Evolutionary conservation across 2,888 invertebrate species (phyloP), one percentile per base, ranked within the genome.

Genomic region (Limulus polyphemus): DNA sequence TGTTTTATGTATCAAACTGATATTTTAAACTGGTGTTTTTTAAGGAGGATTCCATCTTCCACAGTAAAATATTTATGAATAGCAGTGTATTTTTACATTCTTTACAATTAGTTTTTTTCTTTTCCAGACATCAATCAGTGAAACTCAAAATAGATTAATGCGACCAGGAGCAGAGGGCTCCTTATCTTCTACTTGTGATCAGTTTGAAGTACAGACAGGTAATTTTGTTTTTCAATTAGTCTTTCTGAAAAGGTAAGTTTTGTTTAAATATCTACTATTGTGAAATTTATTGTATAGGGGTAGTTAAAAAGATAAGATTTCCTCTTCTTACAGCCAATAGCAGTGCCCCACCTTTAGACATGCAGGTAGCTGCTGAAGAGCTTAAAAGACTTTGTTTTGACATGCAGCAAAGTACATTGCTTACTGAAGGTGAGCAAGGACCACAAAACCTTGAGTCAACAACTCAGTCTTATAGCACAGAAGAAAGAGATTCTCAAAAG

Each of bases 401-500:
- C 10, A n/a, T 12, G 47, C 47, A 13, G 55, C 59, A 49, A 17
- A n/a, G 57, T 58, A 59, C 13, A 46, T 17, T 49, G 48, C 17
- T 51, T 51, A 12, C 49, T 50, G n/a, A 49, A 58, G 47, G 17
- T 47, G 32, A 50, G 48, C 48, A 12, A 52, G 32, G 11, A 32
- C 55, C 16, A 54, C 48, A 55, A 54, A 47, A 49, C 59, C 32
- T 47, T n/a, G 14, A 51, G 51, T 10, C 48, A 59, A 48, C 50
- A 59, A 13, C 52, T 54, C 47, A 54, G 59, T 13, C 47, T 46
- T 14, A 11, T 51, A 10, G 51, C 59, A 47, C 59, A 52, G 48
- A 54, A 51, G 48, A 59, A 54, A 55, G n/a, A 57, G 65, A 74
- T 82, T 88, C 66, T 11, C 61, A 60, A 48, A 62, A 55, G 47